Conservation (phyloP, 2,797 vertebrate species). For the Thamnophis elegans region DNA sequence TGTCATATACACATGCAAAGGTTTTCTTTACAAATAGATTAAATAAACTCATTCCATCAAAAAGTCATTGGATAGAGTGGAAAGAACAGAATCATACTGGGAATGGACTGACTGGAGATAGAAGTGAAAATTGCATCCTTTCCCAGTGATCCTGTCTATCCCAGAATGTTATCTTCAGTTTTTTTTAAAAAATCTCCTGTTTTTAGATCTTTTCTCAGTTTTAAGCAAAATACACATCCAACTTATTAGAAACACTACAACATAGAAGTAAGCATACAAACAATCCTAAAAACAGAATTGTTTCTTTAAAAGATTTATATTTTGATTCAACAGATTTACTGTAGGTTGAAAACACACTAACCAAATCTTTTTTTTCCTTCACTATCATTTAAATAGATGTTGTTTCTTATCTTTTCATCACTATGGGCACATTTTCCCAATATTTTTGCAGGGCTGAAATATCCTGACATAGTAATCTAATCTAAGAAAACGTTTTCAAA, state of each 20-base stretch:
- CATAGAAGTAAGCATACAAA: not conserved
- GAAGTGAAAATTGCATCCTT: not conserved
- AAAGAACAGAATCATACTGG: not conserved
- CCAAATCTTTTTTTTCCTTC: not conserved
- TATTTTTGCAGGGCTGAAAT: no score
- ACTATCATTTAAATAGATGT: not conserved
- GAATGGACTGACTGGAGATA: not conserved
- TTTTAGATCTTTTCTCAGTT: not conserved
- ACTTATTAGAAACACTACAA: not conserved
- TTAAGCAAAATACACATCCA: not conserved
- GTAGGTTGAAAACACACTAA: not conserved
- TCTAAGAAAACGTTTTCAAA: not conserved
- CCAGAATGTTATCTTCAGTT: not conserved
- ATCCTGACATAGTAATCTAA: not conserved
- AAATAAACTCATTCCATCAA: not conserved
- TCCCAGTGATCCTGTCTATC: not conserved
- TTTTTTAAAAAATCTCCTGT: not conserved
- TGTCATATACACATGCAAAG: not conserved
- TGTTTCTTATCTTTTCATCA: constrained; percentile 4
- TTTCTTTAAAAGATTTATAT: not conserved
- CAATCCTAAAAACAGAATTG: not conserved
- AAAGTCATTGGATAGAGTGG: not conserved
- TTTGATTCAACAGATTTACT: not conserved
- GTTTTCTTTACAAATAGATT: not conserved
- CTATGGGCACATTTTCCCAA: not conserved